These are phyloP conservation scores for Cyclura pinguis DNA, from an alignment of 2,797 vertebrate species.

Conservation along the genomic window DNA sequence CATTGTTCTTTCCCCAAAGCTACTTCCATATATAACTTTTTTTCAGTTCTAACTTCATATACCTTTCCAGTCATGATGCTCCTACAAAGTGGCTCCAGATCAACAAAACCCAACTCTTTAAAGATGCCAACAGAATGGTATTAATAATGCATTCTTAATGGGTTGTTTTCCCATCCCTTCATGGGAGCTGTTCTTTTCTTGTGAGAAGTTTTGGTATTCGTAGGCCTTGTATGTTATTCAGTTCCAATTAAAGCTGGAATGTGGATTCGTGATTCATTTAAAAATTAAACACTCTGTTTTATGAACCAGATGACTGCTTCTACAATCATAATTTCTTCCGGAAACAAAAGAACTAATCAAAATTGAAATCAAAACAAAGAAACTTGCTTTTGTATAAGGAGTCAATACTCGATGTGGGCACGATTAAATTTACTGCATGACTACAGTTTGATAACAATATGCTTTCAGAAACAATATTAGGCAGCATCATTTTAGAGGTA, in stretches of 20 bases:
- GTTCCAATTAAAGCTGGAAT: conserved; percentile 11
- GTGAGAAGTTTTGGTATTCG: background rate
- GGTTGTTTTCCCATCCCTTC: background rate
- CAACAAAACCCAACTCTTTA: background rate
- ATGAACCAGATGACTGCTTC: background rate
- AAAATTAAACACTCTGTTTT: background rate
- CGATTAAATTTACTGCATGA: background rate
- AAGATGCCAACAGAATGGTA: background rate
- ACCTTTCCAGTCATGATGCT: background rate
- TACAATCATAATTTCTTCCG: background rate
- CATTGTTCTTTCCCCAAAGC: background rate
- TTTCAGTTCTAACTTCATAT: background rate
- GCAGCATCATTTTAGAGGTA: background rate
- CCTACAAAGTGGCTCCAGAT: background rate
- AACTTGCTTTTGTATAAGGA: background rate
- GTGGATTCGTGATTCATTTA: background rate
- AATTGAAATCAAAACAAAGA: background rate
- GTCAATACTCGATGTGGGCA: background rate
- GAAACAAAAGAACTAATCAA: background rate
- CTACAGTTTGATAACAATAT: background rate
- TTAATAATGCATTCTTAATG: background rate
- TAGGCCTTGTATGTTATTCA: background rate
- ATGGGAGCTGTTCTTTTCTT: background rate
- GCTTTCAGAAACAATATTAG: background rate
- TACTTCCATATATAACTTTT: background rate